Conservation (phyloP, 2,113 vertebrate species). For the Sceloporus undulatus region DNA sequence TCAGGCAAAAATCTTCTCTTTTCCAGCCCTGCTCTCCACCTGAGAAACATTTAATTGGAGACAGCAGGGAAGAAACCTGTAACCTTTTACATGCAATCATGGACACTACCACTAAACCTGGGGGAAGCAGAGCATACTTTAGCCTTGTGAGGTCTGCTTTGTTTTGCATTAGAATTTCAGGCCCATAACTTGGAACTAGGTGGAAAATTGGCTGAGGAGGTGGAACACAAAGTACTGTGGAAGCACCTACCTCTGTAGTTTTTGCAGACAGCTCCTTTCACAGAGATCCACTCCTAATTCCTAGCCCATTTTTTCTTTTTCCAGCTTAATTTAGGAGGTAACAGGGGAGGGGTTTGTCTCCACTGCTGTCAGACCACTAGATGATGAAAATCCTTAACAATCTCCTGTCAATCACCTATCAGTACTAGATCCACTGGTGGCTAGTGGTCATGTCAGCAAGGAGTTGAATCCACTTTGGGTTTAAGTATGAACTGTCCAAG, state of each 20-base stretch:
- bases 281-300: too few relatives aligned
- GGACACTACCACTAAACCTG: neutral
- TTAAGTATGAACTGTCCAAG: too few relatives aligned
- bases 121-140: neutral
- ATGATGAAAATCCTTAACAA: neutral
- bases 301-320: neutral
- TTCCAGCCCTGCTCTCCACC: neutral
- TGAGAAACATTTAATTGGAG: neutral
- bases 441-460: too few relatives aligned
- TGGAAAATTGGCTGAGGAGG: neutral
- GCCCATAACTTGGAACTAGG: neutral
- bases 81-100: neutral
- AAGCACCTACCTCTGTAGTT: neutral
- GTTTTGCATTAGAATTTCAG: neutral
- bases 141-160: neutral
- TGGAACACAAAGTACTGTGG: neutral
- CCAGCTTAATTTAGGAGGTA: neutral
- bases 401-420: neutral
- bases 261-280: too few relatives aligned
- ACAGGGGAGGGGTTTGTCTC: neutral
- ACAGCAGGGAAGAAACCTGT: neutral
- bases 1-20: neutral
- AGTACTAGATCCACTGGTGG: neutral
- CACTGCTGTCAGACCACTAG: neutral
- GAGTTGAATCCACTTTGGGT: too few relatives aligned